Base-by-base conservation (phyloP, 2,797 vertebrate species). In the Thaleichthys pacificus region DNA sequence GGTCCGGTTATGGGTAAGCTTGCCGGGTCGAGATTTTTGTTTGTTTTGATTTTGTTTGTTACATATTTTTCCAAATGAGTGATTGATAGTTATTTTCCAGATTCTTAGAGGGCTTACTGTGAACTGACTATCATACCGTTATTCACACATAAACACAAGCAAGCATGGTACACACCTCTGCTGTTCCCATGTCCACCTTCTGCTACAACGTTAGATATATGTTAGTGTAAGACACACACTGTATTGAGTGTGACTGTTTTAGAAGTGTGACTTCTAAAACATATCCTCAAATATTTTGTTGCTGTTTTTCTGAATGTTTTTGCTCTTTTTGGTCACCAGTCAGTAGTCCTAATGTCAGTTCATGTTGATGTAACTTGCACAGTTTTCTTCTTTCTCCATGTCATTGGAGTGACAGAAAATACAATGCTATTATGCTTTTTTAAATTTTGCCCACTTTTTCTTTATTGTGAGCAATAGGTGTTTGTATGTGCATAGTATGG, bases 151-250 rank as follows among this genome's bases (percentile, higher is more conserved):
- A 77, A 32, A 12, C 19, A 68, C 66, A 62, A 5, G 47, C 21
- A 76, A 56, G 58, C 61, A 82, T 82, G 77, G 51, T 75, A 77
- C 74, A 77, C 58, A 26, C 8, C 32, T 42, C 75, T 75, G 75
- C 77, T 85, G 81, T 80, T 78, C 71, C 78, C 75, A 76, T 77
- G 76, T 87, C 78, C 83, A 85, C 76, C 77, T 83, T 69, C 84
- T 68, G 83, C 86, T 76, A 30, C 69, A 86, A 61, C 75, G 77
- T 82, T 74, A 76, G 66, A 51, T 76, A 76, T 82, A 68, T 85
- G 80, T 86, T 81, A n/a, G 76, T 88, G 66, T 83, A 14, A 80
- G 15, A 80, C 81, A 78, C 85, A 82, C 82, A 77, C 77, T 14
- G 42, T 85, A 75, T 76, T 7, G 69, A 72, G 75, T n/a, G n/a